A percentile compares a stretch with the other conserved stretches of the same genome.
phyloP scores from a whole-genome alignment of 2,113 vertebrate genomes.

The Python bivittatus region DNA sequence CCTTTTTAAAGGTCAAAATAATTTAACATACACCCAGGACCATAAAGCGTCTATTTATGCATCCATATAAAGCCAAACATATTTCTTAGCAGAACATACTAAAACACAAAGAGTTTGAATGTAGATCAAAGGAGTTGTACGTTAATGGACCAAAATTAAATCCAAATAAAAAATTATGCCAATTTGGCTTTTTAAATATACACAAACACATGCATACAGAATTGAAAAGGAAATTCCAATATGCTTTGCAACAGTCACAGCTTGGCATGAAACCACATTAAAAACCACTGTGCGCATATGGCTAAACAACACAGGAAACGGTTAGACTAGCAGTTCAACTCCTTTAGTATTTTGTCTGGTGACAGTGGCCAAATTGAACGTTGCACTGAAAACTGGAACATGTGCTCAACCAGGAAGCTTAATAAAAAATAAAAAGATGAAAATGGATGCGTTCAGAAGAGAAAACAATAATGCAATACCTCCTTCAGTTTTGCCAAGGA shows the following conservation, averaged over 20 bases:
- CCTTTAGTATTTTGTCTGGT: background rate
- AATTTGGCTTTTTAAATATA: background rate
- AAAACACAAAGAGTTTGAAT: conserved; percentile 23
- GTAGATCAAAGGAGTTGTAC: conserved; percentile 31
- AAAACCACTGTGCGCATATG: conserved; percentile 9
- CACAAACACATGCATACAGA: background rate
- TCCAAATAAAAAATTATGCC: conserved; percentile 19
- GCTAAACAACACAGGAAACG: conserved; percentile 8
- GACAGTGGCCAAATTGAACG: background rate
- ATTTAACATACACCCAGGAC: background rate
- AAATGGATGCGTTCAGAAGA: background rate
- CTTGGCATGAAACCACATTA: rapidly evolving
- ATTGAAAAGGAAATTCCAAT: conserved; percentile 35
- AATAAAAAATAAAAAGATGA: background rate
- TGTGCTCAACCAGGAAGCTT: background rate
- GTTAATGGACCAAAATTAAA: conserved; percentile 20
- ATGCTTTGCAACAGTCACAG: background rate
- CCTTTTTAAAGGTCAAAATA: conserved; percentile 6
- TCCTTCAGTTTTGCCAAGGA: background rate
- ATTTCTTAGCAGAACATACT: conserved; percentile 22
- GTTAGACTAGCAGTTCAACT: background rate
- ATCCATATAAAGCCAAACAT: conserved; percentile 12
- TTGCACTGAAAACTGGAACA: background rate
- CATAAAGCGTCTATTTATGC: background rate
- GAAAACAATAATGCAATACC: background rate